phyloP scores from a whole-genome alignment of 2,797 vertebrate genomes.

The Sylvia borin region DNA sequence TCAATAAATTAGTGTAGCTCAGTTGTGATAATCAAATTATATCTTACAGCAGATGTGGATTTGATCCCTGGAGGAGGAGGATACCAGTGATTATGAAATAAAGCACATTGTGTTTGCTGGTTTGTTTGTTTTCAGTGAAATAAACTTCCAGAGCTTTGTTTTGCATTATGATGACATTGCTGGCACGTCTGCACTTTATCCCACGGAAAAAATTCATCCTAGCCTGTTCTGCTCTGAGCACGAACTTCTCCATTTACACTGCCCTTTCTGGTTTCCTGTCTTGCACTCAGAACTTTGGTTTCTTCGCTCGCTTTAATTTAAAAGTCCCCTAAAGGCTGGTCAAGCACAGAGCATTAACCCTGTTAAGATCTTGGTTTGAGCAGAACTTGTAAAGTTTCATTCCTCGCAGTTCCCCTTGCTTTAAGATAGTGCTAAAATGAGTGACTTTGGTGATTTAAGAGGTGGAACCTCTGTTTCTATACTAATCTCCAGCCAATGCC shows the following conservation, averaged over 20 bases:
- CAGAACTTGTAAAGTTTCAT: neutral
- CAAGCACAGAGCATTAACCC: neutral
- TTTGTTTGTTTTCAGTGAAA: conserved; percentile 24
- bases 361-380: neutral
- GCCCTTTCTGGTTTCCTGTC: conserved; percentile 8
- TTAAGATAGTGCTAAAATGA: neutral
- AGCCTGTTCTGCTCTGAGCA: neutral
- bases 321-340: neutral
- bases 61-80: neutral
- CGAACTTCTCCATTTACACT: neutral
- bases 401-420: neutral
- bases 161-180: neutral
- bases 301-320: neutral
- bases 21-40: neutral
- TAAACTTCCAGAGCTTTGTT: conserved; percentile 37
- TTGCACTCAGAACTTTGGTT: neutral
- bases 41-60: conserved; percentile 25
- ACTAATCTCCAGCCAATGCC: neutral
- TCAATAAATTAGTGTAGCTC: neutral
- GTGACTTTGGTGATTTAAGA: neutral
- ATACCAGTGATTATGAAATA: neutral
- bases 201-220: neutral
- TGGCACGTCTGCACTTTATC: neutral
- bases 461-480: neutral
- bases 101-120: neutral